A percentile compares a stretch with the other conserved stretches of the same genome.
phyloP scores from a whole-genome alignment of 2,113 vertebrate genomes.

The Glaucidium brasilianum region DNA sequence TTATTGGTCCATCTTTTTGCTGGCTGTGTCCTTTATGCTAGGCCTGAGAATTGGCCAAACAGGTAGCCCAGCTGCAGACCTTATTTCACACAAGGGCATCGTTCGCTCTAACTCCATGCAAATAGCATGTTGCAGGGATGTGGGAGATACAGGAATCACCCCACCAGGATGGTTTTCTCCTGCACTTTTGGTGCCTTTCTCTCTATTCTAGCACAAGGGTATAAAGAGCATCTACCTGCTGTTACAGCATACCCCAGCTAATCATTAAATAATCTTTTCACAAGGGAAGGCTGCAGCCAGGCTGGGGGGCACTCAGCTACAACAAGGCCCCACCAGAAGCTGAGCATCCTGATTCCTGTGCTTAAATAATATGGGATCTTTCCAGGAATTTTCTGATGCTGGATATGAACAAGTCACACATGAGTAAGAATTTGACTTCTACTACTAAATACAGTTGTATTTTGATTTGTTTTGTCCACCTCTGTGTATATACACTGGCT shows the following conservation, averaged over 20 bases:
- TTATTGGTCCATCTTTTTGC: too few relatives aligned
- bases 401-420: background rate
- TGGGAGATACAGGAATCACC: fast-evolving
- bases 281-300: background rate
- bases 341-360: background rate
- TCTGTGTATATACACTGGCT: background rate
- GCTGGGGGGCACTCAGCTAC: background rate
- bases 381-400: background rate
- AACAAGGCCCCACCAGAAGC: background rate
- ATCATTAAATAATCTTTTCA: background rate
- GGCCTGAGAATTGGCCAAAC: too few relatives aligned
- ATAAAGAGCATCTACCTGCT: background rate
- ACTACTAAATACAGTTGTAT: background rate
- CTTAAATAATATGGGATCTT: background rate
- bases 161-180: background rate
- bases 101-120: fast-evolving
- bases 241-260: fast-evolving
- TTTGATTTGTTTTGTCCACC: background rate
- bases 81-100: fast-evolving
- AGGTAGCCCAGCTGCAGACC: background rate
- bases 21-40: too few relatives aligned
- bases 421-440: background rate
- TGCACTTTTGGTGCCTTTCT: background rate
- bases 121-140: fast-evolving
- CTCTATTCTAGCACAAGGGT: background rate